These are phyloP conservation scores for Pentalonia nigronervosa DNA, from an alignment of 1,140 invertebrate genomes.

Conservation along the genomic window DNA sequence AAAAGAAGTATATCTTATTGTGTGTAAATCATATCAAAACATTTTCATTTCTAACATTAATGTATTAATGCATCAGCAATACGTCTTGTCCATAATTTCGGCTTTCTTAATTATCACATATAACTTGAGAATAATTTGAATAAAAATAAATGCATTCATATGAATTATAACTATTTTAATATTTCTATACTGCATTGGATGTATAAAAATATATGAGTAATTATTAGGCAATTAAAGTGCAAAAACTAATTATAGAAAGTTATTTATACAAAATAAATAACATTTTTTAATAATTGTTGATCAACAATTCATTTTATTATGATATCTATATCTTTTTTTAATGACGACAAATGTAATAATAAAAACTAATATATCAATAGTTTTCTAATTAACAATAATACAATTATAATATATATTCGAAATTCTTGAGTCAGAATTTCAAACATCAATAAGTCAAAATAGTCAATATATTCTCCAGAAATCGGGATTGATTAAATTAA, in stretches of 20 bases:
- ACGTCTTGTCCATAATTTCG: neutral
- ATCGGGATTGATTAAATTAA: neutral
- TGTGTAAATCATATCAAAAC: neutral
- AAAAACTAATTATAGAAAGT: neutral
- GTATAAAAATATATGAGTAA: neutral
- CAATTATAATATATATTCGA: neutral
- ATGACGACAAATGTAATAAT: neutral
- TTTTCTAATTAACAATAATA: neutral
- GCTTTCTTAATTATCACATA: neutral
- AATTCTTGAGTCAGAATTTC: neutral
- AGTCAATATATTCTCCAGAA: neutral
- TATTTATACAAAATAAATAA: neutral
- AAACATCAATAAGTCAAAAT: neutral
- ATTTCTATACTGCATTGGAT: neutral
- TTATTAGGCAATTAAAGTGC: neutral
- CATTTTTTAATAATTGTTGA: neutral
- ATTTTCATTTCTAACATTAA: neutral
- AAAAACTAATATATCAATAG: neutral
- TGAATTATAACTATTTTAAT: neutral
- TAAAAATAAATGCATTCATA: neutral
- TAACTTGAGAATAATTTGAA: neutral
- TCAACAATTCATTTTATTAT: neutral
- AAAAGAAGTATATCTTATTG: neutral
- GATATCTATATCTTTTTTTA: neutral
- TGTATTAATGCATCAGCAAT: neutral